These are phyloP conservation scores for Vandiemenella viatica DNA, from an alignment of 2,888 invertebrate genomes.

Conservation along the genomic window DNA sequence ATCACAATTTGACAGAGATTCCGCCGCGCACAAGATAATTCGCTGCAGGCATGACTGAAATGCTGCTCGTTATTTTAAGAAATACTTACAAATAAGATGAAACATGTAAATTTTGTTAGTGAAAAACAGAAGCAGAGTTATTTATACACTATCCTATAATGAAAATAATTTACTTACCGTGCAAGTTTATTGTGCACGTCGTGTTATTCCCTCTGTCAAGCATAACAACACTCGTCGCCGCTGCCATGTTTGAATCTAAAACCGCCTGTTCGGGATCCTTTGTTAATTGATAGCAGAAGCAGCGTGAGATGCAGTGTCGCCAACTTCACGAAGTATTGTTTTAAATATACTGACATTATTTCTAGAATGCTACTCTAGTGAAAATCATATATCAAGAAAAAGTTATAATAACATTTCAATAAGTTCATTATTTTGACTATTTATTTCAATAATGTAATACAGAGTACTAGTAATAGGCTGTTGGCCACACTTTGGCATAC, in stretches of 20 bases:
- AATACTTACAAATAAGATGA: no score
- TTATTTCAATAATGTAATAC: no score
- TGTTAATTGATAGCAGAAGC: slow-evolving; percentile 10
- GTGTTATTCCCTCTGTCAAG: slow-evolving; percentile 91
- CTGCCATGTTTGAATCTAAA: slow-evolving; percentile 28
- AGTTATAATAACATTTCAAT: no score
- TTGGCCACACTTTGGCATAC: background rate
- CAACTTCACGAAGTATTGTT: no score
- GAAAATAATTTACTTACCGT: slow-evolving; percentile 50
- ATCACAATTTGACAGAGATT: slow-evolving; percentile 17
- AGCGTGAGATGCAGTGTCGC: background rate
- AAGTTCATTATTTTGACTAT: no score
- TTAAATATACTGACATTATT: no score
- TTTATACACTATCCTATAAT: no score
- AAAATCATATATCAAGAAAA: no score
- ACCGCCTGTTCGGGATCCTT: slow-evolving; percentile 18
- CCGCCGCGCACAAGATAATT: slow-evolving; percentile 11
- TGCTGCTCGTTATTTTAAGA: background rate
- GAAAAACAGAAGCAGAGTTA: no score
- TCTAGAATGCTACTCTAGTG: no score
- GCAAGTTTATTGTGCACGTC: slow-evolving; percentile 90
- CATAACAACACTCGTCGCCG: slow-evolving; percentile 86
- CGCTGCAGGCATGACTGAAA: slow-evolving; percentile 14
- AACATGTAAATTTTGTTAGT: no score
- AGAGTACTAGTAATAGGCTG: no score